Evolutionary conservation across 1,140 invertebrate species (phyloP).

Genomic region (Mactra quadrangularis): DNA sequence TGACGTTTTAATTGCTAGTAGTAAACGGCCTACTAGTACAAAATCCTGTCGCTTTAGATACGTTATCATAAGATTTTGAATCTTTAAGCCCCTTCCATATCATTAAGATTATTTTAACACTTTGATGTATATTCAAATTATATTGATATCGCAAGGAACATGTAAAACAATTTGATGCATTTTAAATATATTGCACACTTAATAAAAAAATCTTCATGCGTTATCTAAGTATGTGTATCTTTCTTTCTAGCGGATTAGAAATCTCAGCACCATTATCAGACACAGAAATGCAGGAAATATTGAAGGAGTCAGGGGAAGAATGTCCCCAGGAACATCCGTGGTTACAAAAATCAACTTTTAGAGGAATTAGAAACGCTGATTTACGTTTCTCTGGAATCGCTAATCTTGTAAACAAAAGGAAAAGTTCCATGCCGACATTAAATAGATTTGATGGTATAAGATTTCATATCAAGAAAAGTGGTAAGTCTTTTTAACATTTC

Average conservation of each 20-base stretch:
- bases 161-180: too few species aligned
- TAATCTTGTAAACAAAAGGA: constrained; percentile 32
- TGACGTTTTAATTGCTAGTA: too few species aligned
- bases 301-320: not conserved
- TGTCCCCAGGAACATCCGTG: constrained; percentile 18
- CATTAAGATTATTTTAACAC: too few species aligned
- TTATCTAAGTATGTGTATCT: too few species aligned
- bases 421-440: constrained; percentile 38
- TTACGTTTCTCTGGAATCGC: constrained; percentile 34
- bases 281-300: constrained; percentile 18
- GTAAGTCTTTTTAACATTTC: constrained; percentile 9
- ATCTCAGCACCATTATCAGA: constrained; percentile 42
- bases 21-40: too few species aligned
- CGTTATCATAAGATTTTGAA: too few species aligned
- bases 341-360: constrained; percentile 34
- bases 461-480: constrained; percentile 51
- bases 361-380: constrained; percentile 31
- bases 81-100: too few species aligned
- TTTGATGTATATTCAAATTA: too few species aligned
- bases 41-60: too few species aligned
- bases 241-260: constrained; percentile 42
- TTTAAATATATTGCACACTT: too few species aligned
- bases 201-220: too few species aligned
- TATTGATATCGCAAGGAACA: too few species aligned
- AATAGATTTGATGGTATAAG: constrained; percentile 52